Conservation (phyloP, 2,797 vertebrate species). For the Aphelocoma californica region DNA sequence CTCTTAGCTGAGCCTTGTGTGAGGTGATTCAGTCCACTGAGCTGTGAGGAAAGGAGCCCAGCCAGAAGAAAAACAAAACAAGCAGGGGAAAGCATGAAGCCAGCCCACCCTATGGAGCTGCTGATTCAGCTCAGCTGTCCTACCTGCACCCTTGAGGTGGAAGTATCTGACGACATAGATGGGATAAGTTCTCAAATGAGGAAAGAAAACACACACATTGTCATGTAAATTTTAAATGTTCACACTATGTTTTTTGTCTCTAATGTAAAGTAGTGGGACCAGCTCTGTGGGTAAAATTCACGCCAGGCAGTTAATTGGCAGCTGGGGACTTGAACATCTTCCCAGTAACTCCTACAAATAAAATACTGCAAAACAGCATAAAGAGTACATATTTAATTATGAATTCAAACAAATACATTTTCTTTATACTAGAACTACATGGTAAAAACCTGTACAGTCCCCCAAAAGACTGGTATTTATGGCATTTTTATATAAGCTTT, state of each 20-base stretch:
- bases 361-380: background rate
- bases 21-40: background rate
- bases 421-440: background rate
- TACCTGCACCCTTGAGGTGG: background rate
- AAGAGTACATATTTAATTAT: background rate
- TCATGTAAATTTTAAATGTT: background rate
- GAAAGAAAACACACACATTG: background rate
- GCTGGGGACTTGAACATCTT: background rate
- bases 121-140: background rate
- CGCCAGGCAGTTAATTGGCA: background rate
- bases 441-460: background rate
- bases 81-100: background rate
- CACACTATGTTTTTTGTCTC: background rate
- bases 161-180: background rate
- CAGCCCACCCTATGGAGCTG: background rate
- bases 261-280: background rate
- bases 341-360: background rate
- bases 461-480: background rate
- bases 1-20: background rate
- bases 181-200: background rate
- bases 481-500: background rate
- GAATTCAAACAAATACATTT: background rate
- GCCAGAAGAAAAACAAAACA: background rate
- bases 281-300: background rate
- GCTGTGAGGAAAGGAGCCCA: background rate